These are phyloP conservation scores for Leucoraja erinaceus DNA, from an alignment of 2,113 vertebrate species.

Conservation along the genomic window DNA sequence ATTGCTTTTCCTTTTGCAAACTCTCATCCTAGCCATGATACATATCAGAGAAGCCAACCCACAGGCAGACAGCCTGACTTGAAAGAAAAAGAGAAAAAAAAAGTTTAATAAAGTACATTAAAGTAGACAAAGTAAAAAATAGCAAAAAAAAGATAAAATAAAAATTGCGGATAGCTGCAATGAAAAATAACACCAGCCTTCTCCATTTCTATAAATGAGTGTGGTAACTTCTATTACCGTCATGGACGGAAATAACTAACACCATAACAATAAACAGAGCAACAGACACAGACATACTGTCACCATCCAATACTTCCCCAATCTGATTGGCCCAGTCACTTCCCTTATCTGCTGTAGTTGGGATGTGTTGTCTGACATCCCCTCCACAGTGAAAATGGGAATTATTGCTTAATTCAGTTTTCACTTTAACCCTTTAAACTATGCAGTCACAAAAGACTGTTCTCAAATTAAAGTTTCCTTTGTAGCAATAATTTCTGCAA, in stretches of 20 bases:
- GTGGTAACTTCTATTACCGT: neutral
- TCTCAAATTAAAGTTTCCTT: neutral
- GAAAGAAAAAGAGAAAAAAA: slow-evolving; percentile 20
- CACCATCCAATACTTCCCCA: slow-evolving; percentile 50
- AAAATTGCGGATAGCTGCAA: neutral
- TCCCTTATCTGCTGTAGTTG: slow-evolving; percentile 49
- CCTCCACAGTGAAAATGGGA: slow-evolving; percentile 21
- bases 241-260: slow-evolving; percentile 36
- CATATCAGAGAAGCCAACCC: slow-evolving; percentile 36
- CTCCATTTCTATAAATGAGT: neutral
- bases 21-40: slow-evolving; percentile 36
- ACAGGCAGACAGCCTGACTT: slow-evolving; percentile 33
- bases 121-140: neutral
- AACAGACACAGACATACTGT: slow-evolving; percentile 52
- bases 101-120: neutral
- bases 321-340: slow-evolving; percentile 51
- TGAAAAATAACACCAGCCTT: slow-evolving; percentile 9
- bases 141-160: neutral
- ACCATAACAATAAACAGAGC: slow-evolving; percentile 49
- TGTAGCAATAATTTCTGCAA: neutral
- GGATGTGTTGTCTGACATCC: slow-evolving; percentile 51
- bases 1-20: slow-evolving; percentile 27
- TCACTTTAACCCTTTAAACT: slow-evolving; percentile 20
- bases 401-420: neutral
- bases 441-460: neutral